Evolutionary conservation across 2,113 vertebrate genomes (phyloP), one percentile per base, ranked within the genome.

Genomic region (Herpailurus yagouaroundi): DNA sequence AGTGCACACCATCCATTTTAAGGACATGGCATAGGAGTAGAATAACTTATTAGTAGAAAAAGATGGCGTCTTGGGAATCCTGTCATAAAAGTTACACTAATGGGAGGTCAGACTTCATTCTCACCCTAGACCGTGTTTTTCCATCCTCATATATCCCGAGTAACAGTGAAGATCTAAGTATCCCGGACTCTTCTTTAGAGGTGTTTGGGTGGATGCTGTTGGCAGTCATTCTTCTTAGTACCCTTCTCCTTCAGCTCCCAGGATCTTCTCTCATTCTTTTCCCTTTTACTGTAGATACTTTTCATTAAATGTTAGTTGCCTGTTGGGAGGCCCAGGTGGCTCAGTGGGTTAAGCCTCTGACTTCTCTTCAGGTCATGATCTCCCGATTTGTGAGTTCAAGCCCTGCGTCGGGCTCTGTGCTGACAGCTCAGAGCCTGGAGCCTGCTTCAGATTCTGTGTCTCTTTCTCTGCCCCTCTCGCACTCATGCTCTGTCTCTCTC

Each of bases 101-200:
- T 19, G 7, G 8, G n/a, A 18, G 4, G 31, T 7, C 66, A 80
- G 4, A 33, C 13, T 48, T 7, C 0, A 0, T 52, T 41, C 10
- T 23, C 27, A 15, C 0, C 0, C 52, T 29, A 18, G 48, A 4
- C 31, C 57, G 25, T 36, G 12, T 60, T 60, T 88, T 48, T 55
- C 69, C 25, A 31, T 64, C 33, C n/a, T 79, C 2, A 66, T 11
- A 14, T 23, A 15, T 27, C 36, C 19, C 23, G 36, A 85, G 33
- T 63, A 38, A n/a, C 5, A n/a, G 15, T 21, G 79, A 10, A 41
- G 69, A 41, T 1, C 14, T 48, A 77, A 48, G 27, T 9, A 14
- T 36, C 4, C 57, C 64, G 76, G 50, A 71, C 13, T 16, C 13
- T 25, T 21, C 31, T 41, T 36, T 25, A 82, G 4, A 88, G 57